These are phyloP conservation scores for Xylocampa areola DNA, from an alignment of 2,888 invertebrate species.

Conservation along the genomic window DNA sequence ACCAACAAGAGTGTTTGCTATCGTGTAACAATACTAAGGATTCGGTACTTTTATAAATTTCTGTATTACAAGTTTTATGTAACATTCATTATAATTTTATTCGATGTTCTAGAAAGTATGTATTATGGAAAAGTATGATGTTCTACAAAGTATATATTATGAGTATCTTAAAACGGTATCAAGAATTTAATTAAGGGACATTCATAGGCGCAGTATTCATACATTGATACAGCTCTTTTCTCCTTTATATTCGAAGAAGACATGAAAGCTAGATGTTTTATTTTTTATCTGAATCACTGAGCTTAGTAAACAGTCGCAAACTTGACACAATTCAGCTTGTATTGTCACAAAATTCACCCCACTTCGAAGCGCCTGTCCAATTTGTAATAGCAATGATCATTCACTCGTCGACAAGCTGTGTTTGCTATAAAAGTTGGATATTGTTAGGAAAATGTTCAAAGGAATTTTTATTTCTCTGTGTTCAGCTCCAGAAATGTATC, in stretches of 20 bases:
- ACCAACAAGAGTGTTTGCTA: conserved; percentile 7
- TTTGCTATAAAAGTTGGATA: conserved; percentile 47
- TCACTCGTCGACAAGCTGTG: conserved; percentile 50
- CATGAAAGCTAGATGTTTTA: conserved; percentile 27
- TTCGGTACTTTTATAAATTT: background rate
- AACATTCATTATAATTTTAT: no score
- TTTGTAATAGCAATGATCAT: conserved; percentile 60
- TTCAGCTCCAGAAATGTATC: background rate
- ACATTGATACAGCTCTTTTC: no score
- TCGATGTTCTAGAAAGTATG: no score
- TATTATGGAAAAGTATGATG: no score
- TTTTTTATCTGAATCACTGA: conserved; percentile 42
- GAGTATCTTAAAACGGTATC: no score
- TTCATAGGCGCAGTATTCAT: no score
- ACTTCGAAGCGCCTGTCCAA: conserved; percentile 54
- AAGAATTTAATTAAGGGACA: no score
- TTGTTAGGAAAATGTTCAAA: conserved; percentile 40
- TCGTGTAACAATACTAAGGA: background rate
- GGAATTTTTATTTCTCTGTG: conserved; percentile 31
- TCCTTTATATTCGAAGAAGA: conserved; percentile 4
- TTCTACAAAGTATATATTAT: no score
- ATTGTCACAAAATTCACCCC: conserved; percentile 49
- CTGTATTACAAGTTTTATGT: no score
- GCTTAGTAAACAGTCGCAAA: conserved; percentile 34
- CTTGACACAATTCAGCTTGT: conserved; percentile 50